A percentile compares a stretch with the other conserved stretches of the same genome.
phyloP scores from a whole-genome alignment of 2,888 invertebrate genomes.

The Cordilura impudica region DNA sequence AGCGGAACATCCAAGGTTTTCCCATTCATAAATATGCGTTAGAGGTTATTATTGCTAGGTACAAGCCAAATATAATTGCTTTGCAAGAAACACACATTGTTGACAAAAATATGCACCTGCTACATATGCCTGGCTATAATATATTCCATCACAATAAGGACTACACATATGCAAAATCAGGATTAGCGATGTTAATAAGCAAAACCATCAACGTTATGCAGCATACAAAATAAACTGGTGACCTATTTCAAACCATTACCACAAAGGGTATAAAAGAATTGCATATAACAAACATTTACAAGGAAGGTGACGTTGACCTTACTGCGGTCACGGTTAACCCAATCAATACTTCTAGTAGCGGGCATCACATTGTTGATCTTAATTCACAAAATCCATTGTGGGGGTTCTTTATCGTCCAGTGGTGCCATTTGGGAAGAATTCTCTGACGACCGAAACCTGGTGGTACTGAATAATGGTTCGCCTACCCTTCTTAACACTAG shows the following conservation, averaged over 20 bases:
- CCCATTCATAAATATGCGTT: too few relatives aligned
- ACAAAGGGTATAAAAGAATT: too few relatives aligned
- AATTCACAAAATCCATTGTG: background rate
- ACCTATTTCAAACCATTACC: background rate
- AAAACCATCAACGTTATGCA: background rate
- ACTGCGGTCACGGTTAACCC: too few relatives aligned
- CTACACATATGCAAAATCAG: slow-evolving; percentile 1
- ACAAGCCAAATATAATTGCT: background rate
- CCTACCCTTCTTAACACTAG: slow-evolving; percentile 21
- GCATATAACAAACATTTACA: too few relatives aligned
- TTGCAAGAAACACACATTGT: slow-evolving; percentile 3
- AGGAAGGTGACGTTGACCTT: too few relatives aligned
- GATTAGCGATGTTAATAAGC: background rate
- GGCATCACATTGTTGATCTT: too few relatives aligned
- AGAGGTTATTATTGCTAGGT: too few relatives aligned
- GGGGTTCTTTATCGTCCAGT: too few relatives aligned
- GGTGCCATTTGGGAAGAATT: background rate
- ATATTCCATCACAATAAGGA: slow-evolving; percentile 1
- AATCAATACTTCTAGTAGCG: too few relatives aligned
- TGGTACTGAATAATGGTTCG: slow-evolving; percentile 9
- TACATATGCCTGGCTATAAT: background rate
- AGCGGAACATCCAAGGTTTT: background rate
- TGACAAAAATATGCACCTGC: background rate
- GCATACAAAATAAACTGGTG: background rate
- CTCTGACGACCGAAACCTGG: background rate